Percentiles rank a stretch among this genome's conserved stretches.
Evolutionary conservation across 2,888 invertebrate species (phyloP).

Genomic region (Andrena minutula): DNA sequence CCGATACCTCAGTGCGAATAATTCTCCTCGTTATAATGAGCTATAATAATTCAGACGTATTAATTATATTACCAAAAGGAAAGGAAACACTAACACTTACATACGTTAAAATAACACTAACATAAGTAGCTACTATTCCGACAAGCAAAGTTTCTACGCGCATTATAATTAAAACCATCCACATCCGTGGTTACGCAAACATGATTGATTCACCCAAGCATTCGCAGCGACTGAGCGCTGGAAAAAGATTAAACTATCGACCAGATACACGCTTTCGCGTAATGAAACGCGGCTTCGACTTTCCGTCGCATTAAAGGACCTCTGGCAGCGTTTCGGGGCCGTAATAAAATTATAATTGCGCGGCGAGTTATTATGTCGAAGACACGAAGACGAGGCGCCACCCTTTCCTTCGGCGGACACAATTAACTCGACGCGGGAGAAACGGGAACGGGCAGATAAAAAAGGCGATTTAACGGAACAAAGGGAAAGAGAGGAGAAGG

Average conservation of each 20-base stretch:
- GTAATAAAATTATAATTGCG: conserved; percentile 21
- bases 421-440: conserved; percentile 44
- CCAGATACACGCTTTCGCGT: conserved; percentile 11
- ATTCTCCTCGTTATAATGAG: no score
- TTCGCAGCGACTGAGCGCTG: no score
- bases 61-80: no score
- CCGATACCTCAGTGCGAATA: no score
- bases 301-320: not conserved
- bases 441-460: not conserved
- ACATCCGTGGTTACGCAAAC: conserved; percentile 20
- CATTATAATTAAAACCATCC: no score
- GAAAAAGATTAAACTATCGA: conserved; percentile 17
- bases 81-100: no score
- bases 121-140: no score
- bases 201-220: conserved; percentile 1
- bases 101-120: no score
- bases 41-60: no score
- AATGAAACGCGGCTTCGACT: not conserved
- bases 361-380: conserved; percentile 11
- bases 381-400: not conserved
- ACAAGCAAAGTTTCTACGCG: no score
- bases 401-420: conserved; percentile 26
- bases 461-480: conserved; percentile 1
- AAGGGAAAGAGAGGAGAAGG: conserved; percentile 3
- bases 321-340: not conserved